Conservation (phyloP, 1,140 invertebrate species). For the Muscidifurax raptorellus region DNA sequence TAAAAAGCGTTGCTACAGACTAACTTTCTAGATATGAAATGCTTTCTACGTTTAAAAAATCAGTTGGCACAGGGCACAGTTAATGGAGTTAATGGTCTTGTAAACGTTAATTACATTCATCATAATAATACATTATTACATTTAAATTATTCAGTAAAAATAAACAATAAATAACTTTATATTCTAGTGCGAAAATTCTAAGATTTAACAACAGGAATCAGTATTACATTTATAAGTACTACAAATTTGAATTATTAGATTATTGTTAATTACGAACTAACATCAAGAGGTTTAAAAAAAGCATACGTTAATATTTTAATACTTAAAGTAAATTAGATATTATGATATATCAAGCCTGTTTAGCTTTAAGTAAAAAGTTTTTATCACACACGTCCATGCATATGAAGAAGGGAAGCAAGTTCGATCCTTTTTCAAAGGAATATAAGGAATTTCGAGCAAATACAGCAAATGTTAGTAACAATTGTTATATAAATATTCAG, state of each 20-base stretch:
- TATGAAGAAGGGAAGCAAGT: conserved; percentile 58
- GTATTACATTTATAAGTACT: not conserved
- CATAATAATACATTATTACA: too few relatives aligned
- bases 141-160: too few relatives aligned
- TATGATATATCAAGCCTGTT: not conserved
- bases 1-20: not conserved
- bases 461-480: conserved; percentile 34
- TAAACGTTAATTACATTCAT: too few relatives aligned
- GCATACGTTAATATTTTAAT: conserved; percentile 4
- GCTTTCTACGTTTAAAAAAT: too few relatives aligned
- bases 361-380: not conserved
- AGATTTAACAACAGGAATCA: not conserved
- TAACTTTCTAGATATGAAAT: not conserved
- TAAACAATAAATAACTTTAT: not conserved
- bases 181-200: not conserved
- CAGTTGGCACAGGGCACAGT: too few relatives aligned
- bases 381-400: conserved; percentile 52
- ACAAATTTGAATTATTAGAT: not conserved
- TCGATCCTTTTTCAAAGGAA: conserved; percentile 45
- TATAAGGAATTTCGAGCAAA: not conserved
- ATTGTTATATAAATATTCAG: conserved; percentile 11
- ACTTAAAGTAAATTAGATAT: not conserved
- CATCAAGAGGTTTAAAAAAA: conserved; percentile 17
- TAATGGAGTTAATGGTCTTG: too few relatives aligned
- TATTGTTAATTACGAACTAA: conserved; percentile 17